phyloP scores from a whole-genome alignment of 2,888 invertebrate species.

The Dendrolimus houi region DNA sequence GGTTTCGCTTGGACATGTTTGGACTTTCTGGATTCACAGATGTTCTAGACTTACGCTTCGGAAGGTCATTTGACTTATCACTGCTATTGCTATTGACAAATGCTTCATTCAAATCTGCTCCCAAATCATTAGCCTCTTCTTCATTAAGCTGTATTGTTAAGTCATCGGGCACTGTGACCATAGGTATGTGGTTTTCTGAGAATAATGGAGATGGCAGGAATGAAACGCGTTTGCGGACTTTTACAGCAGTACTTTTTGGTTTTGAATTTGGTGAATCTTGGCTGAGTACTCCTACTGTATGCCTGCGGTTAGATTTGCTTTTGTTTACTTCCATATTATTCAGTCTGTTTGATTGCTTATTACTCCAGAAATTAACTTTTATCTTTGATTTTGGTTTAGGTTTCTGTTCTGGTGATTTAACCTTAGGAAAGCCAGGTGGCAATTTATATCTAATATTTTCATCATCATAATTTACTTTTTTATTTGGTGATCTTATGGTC shows the following conservation, averaged over 20 bases:
- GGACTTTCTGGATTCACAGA: constrained; percentile 31
- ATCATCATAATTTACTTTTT: constrained; percentile 34
- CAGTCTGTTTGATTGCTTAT: constrained; percentile 40
- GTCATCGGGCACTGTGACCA: constrained; percentile 70
- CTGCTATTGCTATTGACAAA: constrained; percentile 34
- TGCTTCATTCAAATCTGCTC: constrained; percentile 51
- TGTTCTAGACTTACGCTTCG: constrained; percentile 31
- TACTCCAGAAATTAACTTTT: constrained; percentile 70
- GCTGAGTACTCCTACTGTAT: constrained; percentile 38
- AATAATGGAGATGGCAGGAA: constrained; percentile 63
- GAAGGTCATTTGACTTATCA: constrained; percentile 21
- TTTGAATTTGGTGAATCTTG: constrained; percentile 23
- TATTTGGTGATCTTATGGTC: constrained; percentile 25
- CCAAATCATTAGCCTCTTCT: constrained; percentile 59
- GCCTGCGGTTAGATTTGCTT: constrained; percentile 38
- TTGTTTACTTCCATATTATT: constrained; percentile 31
- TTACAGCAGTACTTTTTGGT: constrained; percentile 40
- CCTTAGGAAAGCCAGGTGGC: constrained; percentile 34
- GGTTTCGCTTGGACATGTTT: constrained; percentile 38
- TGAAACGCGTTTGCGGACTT: constrained; percentile 60
- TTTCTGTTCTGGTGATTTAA: constrained; percentile 37
- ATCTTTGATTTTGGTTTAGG: constrained; percentile 56
- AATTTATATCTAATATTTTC: constrained; percentile 55
- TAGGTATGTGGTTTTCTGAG: constrained; percentile 62
- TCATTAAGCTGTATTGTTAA: constrained; percentile 69